These are phyloP conservation scores for Halcyon smyrnensis DNA, from an alignment of 2,797 vertebrate species.

Conservation along the genomic window DNA sequence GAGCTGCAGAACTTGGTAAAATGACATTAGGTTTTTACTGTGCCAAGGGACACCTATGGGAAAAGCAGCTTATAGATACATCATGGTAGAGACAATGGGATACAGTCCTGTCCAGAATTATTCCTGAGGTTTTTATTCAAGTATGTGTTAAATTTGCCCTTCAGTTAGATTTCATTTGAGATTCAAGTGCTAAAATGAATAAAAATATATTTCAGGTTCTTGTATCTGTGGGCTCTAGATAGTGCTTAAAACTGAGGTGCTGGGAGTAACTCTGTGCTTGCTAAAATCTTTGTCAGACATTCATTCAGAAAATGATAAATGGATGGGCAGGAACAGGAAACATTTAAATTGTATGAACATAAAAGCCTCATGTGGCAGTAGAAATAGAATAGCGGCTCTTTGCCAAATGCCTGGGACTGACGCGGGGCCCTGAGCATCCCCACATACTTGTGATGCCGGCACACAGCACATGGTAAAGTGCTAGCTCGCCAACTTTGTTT, in stretches of 20 bases:
- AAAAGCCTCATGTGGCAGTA: slow-evolving; percentile 37
- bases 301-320: slow-evolving; percentile 48
- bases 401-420: slow-evolving; percentile 56
- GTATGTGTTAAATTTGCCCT: not conserved
- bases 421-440: not conserved
- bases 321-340: slow-evolving; percentile 49
- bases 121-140: not conserved
- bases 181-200: not conserved
- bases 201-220: not conserved
- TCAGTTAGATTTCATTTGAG: not conserved
- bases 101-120: not conserved
- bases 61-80: slow-evolving; percentile 2
- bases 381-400: slow-evolving; percentile 37
- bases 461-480: slow-evolving; percentile 58
- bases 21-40: not conserved
- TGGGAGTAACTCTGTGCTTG: not conserved
- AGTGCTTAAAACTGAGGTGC: not conserved
- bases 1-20: not conserved
- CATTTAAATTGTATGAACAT: not conserved
- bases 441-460: slow-evolving; percentile 24
- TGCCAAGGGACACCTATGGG: not conserved
- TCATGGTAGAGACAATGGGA: not conserved
- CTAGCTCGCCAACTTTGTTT: slow-evolving; percentile 59
- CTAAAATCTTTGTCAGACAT: slow-evolving; percentile 11
- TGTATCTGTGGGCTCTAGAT: not conserved